phyloP scores from a whole-genome alignment of 2,888 invertebrate species.

The Charanyca ferruginea region DNA sequence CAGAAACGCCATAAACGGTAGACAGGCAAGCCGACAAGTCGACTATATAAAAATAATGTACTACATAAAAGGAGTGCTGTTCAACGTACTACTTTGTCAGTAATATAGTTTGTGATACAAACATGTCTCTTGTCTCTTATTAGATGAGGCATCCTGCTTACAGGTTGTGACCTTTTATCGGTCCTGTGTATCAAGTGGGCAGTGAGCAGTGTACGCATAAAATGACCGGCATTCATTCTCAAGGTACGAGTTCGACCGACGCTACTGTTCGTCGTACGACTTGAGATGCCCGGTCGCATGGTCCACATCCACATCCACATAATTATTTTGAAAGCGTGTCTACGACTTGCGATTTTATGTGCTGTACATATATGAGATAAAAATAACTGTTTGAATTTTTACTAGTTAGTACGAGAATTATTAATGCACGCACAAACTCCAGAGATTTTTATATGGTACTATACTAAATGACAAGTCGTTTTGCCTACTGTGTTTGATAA shows the following conservation, averaged over 20 bases:
- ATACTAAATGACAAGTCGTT: too few species aligned
- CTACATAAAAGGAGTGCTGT: conserved; percentile 50
- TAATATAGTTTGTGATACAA: conserved; percentile 72
- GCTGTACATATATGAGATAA: too few species aligned
- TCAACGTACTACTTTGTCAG: conserved; percentile 60
- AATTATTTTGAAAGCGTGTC: conserved; percentile 51
- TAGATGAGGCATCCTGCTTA: conserved; percentile 79
- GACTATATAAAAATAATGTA: conserved; percentile 41
- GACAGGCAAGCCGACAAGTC: conserved; percentile 7
- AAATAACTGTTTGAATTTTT: too few species aligned
- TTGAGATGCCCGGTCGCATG: conserved; percentile 36
- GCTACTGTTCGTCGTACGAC: conserved; percentile 35
- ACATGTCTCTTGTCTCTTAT: conserved; percentile 76
- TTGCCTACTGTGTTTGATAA: too few species aligned
- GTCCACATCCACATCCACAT: too few species aligned
- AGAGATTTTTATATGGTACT: too few species aligned
- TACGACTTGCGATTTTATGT: conserved; percentile 34
- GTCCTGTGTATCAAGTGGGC: conserved; percentile 73
- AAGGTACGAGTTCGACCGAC: conserved; percentile 49
- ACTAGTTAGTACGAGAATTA: too few species aligned
- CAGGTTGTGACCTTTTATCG: conserved; percentile 86
- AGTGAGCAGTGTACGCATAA: conserved; percentile 76
- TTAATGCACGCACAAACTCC: too few species aligned
- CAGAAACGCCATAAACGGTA: conserved; percentile 42
- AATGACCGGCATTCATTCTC: conserved; percentile 73